Base-by-base conservation (phyloP, 2,888 invertebrate species). In the Eulithis testata region DNA sequence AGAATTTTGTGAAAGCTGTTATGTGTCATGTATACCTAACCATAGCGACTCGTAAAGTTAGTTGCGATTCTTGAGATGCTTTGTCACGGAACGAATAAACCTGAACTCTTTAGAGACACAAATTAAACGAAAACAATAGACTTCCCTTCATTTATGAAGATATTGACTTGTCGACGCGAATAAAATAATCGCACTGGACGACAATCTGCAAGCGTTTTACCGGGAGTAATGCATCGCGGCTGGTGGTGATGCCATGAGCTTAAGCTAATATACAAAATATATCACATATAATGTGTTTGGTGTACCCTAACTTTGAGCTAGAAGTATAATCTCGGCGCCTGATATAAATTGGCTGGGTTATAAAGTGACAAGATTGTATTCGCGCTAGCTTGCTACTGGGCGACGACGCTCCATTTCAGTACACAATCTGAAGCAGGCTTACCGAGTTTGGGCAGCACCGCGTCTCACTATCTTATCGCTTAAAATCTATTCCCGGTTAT, bases 341-440 rank as follows among this genome's bases (percentile, higher is more conserved):
- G 76, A 79, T 82, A 83, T 83, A 83, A 83, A 82, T 84, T 81
- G 80, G 76, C 81, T 80, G 78, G 78, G 82, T 86, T 84, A 83
- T 82, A 83, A 80, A 78, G 77, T 76, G 80, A 83, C 85, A 84
- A 83, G 80, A 82, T 82, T 84, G 81, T 74, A 79, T 74, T 74
- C 74, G 66, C 76, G 69, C 70, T 75, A 72, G 73, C 74, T 71
- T 68, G 79, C 80, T 75, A 76, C 76, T 70, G 74, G 72, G 69
- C 74, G 70, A 76, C 73, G 72, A 77, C 73, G 73, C 74, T 69
- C 73, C 73, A 76, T 80, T 80, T 75, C 74, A 71, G 76, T 75
- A 71, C 72, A 78, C 76, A 75, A 77, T 76, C 76, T 80, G 69
- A 70, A 75, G 74, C 68, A 62, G 65, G 72, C 69, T 63, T 62